phyloP scores from a whole-genome alignment of 2,888 invertebrate genomes.

The Micropterix aruncella region DNA sequence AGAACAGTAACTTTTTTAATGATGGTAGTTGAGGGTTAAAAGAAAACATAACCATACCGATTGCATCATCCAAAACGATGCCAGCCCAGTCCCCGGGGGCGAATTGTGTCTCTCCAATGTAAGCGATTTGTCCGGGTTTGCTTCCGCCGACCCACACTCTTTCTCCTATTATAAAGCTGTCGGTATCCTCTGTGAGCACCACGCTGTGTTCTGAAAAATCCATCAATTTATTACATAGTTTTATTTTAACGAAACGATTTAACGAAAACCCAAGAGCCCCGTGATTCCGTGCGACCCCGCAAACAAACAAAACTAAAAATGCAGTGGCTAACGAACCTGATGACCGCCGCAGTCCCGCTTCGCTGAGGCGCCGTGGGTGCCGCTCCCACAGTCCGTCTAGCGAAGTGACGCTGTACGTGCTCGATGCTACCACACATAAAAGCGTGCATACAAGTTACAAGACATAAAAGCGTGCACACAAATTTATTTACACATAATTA shows the following conservation, averaged over 20 bases:
- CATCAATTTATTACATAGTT: too few species aligned
- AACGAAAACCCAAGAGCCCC: too few species aligned
- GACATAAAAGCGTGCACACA: constrained; percentile 31
- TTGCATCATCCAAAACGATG: constrained; percentile 87
- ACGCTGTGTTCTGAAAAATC: constrained; percentile 62
- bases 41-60: constrained; percentile 45
- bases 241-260: too few species aligned
- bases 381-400: constrained; percentile 64
- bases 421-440: constrained; percentile 26
- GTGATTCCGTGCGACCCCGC: too few species aligned
- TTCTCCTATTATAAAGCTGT: constrained; percentile 93
- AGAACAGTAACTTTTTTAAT: too few species aligned
- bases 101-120: constrained; percentile 90
- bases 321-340: too few species aligned
- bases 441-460: constrained; percentile 9
- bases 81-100: constrained; percentile 98
- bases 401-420: constrained; percentile 45
- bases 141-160: constrained; percentile 87
- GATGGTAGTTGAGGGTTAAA: too few species aligned
- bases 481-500: too few species aligned
- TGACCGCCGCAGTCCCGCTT: constrained; percentile 60
- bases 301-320: too few species aligned
- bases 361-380: constrained; percentile 58
- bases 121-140: constrained; percentile 86
- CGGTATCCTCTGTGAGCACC: constrained; percentile 76